Conservation (phyloP, 2,797 vertebrate species). For the Pangasius djambal region DNA sequence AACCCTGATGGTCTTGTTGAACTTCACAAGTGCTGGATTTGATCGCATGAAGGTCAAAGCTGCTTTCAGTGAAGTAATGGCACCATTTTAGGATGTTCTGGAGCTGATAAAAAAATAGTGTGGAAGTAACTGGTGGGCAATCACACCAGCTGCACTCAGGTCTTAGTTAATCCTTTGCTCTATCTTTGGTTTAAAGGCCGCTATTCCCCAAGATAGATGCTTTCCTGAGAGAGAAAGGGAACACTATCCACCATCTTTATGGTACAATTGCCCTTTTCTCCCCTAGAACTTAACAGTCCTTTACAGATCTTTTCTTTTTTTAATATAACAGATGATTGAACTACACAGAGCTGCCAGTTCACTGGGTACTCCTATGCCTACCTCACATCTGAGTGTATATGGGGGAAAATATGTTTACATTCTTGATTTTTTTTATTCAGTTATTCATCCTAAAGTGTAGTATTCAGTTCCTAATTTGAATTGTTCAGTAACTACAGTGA, state of each 20-base stretch:
- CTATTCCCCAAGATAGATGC: conserved; percentile 23
- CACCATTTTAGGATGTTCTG: conserved; percentile 27
- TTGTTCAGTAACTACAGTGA: background rate
- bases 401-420: background rate
- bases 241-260: conserved; percentile 9
- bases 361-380: no score
- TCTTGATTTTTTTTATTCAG: background rate
- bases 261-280: conserved; percentile 31
- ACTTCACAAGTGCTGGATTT: background rate
- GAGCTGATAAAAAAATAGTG: conserved; percentile 28
- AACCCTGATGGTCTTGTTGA: background rate
- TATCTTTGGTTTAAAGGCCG: conserved; percentile 29
- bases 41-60: conserved; percentile 17
- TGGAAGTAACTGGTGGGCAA: conserved; percentile 5
- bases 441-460: background rate
- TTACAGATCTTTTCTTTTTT: background rate
- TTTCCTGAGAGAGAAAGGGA: conserved; percentile 9
- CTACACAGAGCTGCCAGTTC: background rate
- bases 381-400: background rate
- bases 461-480: background rate
- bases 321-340: conserved; percentile 2
- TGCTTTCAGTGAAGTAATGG: conserved; percentile 22
- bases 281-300: conserved; percentile 14
- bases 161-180: conserved; percentile 34
- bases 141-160: background rate